Conservation (phyloP, 2,797 vertebrate species). For the Fundulus diaphanus region DNA sequence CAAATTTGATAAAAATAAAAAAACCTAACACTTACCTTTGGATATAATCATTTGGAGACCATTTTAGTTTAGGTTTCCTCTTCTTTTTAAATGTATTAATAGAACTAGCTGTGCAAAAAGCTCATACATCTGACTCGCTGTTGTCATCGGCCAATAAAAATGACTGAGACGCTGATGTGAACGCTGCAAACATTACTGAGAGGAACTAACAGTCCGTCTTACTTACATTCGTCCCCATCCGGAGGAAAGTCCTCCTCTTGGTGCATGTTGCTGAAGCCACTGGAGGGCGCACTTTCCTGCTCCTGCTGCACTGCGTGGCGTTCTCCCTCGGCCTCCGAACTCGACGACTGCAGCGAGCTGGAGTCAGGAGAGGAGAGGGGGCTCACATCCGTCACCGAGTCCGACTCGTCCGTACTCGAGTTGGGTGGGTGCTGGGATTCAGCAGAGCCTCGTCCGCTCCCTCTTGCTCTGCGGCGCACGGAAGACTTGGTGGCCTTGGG, state of each 20-base stretch:
- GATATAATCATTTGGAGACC: no score
- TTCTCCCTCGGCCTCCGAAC: conserved; percentile 53
- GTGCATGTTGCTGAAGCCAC: conserved; percentile 39
- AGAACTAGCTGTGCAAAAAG: no score
- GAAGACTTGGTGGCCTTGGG: conserved; percentile 18
- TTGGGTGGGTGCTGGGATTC: conserved; percentile 51
- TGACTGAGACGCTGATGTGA: not conserved
- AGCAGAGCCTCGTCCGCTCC: conserved; percentile 24
- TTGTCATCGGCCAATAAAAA: not conserved
- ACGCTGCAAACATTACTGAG: not conserved
- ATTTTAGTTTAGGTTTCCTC: no score
- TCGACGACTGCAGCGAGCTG: conserved; percentile 85
- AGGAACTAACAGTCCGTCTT: not conserved
- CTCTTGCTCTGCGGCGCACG: conserved; percentile 26
- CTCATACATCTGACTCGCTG: no score
- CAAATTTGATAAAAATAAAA: no score
- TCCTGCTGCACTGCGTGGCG: conserved; percentile 24
- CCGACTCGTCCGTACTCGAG: conserved; percentile 77
- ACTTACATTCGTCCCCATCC: conserved; percentile 65
- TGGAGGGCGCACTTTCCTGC: conserved; percentile 52
- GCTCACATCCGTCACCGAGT: conserved; percentile 90
- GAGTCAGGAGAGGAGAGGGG: conserved; percentile 89
- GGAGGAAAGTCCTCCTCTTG: conserved; percentile 42
- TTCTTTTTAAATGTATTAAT: no score
- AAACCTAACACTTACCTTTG: no score